Evolutionary conservation across 2,113 vertebrate species (phyloP).

Genomic region (Geococcyx californianus): DNA sequence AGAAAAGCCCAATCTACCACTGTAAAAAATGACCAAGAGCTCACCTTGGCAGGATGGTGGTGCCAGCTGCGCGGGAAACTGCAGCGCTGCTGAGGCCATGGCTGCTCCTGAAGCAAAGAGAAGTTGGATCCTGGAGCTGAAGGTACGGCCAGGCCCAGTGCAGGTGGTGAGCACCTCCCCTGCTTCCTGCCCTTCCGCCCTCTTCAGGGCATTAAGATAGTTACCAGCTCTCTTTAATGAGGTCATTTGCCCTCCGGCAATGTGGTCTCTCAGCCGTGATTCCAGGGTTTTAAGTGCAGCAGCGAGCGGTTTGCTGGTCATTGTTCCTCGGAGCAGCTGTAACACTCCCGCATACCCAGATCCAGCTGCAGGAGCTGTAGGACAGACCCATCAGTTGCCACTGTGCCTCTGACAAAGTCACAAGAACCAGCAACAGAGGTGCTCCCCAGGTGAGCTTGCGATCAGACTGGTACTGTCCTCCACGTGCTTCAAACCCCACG

Average conservation of each 20-base stretch:
- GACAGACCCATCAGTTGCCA: background rate
- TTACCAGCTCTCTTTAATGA: background rate
- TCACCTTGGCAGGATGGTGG: background rate
- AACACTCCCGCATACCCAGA: fast-evolving
- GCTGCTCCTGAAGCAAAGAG: background rate
- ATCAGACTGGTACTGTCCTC: background rate
- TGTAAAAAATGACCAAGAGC: background rate
- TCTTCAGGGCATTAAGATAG: background rate
- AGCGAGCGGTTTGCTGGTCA: background rate
- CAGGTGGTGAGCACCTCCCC: background rate
- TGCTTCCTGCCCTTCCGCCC: background rate
- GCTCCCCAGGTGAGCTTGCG: background rate
- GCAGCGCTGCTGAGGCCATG: fast-evolving
- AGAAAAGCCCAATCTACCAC: background rate
- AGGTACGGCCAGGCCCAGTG: background rate
- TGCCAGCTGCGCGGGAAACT: fast-evolving
- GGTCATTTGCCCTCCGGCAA: background rate
- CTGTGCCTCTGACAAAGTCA: fast-evolving
- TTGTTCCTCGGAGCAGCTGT: fast-evolving
- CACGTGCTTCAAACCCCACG: fast-evolving
- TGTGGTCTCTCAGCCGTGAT: background rate
- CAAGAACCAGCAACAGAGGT: fast-evolving
- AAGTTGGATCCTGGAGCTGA: background rate
- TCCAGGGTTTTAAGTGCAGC: background rate
- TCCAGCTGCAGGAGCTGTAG: background rate